Conservation (phyloP, 2,113 vertebrate species). For the Scomber colias region DNA sequence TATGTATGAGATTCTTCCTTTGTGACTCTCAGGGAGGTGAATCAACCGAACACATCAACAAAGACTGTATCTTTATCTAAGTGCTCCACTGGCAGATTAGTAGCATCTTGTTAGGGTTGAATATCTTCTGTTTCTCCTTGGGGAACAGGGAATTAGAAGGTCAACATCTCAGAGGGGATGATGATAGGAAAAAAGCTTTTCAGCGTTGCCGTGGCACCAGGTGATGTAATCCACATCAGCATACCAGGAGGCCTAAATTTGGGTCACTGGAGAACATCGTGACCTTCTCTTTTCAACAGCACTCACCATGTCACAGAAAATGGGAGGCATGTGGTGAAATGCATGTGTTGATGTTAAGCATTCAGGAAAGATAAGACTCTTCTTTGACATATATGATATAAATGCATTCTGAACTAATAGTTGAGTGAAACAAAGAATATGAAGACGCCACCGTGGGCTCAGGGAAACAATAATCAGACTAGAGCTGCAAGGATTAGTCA, state of each 20-base stretch:
- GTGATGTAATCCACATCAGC: conserved; percentile 17
- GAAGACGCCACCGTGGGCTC: too few relatives aligned
- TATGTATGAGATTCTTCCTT: conserved; percentile 63
- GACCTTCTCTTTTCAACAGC: conserved; percentile 17
- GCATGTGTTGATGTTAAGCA: neutral
- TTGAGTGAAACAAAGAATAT: too few relatives aligned
- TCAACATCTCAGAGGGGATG: conserved; percentile 15
- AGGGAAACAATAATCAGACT: too few relatives aligned
- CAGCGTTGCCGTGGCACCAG: conserved; percentile 32
- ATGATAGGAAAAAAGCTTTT: neutral
- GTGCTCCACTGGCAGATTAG: conserved; percentile 39
- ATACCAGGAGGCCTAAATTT: neutral
- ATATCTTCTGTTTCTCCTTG: conserved; percentile 34
- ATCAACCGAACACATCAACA: conserved; percentile 46
- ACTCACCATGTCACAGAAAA: neutral
- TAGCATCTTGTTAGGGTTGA: conserved; percentile 34
- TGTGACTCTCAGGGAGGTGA: conserved; percentile 31
- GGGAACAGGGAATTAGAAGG: conserved; percentile 31
- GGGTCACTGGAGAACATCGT: conserved; percentile 40
- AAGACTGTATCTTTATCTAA: conserved; percentile 38
- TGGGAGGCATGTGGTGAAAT: neutral
- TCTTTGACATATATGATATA: too few relatives aligned
- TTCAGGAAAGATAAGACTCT: neutral
- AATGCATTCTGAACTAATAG: too few relatives aligned
- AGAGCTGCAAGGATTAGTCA: too few relatives aligned